Conservation (phyloP, 53 echinoderm and acorn worm genomes). For the Astropecten irregularis region DNA sequence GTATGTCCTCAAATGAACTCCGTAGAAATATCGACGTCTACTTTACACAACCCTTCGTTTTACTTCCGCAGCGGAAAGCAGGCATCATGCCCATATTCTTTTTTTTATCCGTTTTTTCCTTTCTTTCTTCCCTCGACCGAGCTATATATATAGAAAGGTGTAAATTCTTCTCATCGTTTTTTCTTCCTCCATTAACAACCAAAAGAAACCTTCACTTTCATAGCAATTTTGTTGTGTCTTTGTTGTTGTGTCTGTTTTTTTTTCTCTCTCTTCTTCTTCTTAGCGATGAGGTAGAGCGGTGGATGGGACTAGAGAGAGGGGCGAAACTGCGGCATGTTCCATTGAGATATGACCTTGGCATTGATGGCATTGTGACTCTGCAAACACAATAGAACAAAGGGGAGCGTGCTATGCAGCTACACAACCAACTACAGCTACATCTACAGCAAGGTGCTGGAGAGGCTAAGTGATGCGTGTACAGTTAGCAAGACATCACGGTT, state of each 20-base stretch:
- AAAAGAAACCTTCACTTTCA: background rate
- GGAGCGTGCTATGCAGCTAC: background rate
- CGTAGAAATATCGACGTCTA: background rate
- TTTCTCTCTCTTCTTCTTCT: background rate
- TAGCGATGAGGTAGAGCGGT: too few relatives aligned
- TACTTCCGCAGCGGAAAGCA: conserved; percentile 7
- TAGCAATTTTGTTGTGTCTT: too few relatives aligned
- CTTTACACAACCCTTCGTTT: background rate
- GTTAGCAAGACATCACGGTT: conserved; percentile 1
- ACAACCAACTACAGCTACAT: conserved; percentile 8
- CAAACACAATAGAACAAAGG: conserved; percentile 45
- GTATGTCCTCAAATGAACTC: conserved; percentile 16
- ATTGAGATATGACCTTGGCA: conserved; percentile 43
- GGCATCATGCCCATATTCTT: too few relatives aligned
- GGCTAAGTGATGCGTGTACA: conserved; percentile 30
- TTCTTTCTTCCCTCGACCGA: background rate
- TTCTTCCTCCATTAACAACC: conserved; percentile 1
- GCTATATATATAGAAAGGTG: too few relatives aligned
- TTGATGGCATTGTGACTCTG: conserved; percentile 46
- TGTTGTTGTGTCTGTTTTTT: too few relatives aligned
- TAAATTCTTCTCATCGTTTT: background rate
- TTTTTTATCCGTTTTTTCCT: background rate
- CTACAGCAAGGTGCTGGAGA: too few relatives aligned
- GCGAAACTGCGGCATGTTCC: conserved; percentile 32
- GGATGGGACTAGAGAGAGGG: too few relatives aligned